Percentiles rank a stretch among this genome's conserved stretches.
Evolutionary conservation across 2,888 invertebrate genomes (phyloP).

Genomic region (Leptothorax acervorum): DNA sequence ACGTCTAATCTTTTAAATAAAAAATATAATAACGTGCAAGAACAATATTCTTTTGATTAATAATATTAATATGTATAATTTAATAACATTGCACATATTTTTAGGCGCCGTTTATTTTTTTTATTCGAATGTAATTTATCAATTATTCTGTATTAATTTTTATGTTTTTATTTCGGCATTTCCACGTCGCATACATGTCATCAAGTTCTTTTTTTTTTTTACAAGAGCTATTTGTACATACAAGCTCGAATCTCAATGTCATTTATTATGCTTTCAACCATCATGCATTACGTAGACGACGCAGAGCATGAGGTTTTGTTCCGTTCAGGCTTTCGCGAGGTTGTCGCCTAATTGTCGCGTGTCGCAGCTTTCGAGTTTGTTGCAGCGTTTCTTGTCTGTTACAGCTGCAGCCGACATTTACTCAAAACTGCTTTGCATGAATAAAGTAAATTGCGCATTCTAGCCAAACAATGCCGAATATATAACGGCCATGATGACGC

Average conservation of each 20-base stretch:
- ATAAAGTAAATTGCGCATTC: conserved; percentile 42
- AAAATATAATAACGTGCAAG: not conserved
- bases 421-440: not conserved
- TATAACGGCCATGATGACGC: not conserved
- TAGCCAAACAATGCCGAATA: conserved; percentile 25
- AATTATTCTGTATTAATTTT: conserved; percentile 4
- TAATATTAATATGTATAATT: not conserved
- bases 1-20: not conserved
- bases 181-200: not conserved
- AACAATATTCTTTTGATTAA: not conserved
- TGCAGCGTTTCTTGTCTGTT: not conserved
- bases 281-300: not conserved
- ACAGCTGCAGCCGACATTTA: not conserved
- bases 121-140: not conserved
- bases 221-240: not conserved
- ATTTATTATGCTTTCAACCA: not conserved
- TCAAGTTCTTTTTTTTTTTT: not conserved
- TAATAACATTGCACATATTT: not conserved
- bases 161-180: not conserved
- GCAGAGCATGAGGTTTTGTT: not conserved
- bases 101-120: not conserved
- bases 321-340: not conserved
- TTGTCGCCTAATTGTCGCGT: not conserved
- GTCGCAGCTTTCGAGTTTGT: not conserved
- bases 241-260: not conserved